These are phyloP conservation scores for Drosophila murphyi DNA, from an alignment of 1,140 invertebrate species.

Conservation along the genomic window DNA sequence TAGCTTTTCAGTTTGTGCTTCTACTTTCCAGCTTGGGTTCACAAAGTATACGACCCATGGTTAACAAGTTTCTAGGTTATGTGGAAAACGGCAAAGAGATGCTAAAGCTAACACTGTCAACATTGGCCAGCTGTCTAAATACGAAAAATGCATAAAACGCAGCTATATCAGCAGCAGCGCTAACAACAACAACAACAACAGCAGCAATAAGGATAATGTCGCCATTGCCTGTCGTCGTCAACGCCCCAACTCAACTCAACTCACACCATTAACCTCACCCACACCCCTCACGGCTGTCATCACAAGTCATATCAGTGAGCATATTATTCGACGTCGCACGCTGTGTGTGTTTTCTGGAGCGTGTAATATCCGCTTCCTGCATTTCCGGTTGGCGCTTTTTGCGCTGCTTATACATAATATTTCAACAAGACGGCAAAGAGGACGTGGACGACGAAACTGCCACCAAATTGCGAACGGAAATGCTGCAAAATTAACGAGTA, in stretches of 20 bases:
- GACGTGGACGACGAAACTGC: constrained; percentile 42
- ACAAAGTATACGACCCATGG: neutral
- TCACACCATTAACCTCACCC: neutral
- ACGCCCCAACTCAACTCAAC: neutral
- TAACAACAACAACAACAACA: constrained; percentile 12
- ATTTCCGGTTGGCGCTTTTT: constrained; percentile 73
- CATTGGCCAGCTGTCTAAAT: constrained; percentile 68
- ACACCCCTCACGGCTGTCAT: constrained; percentile 34
- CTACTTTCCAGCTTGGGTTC: neutral
- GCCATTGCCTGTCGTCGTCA: constrained; percentile 12
- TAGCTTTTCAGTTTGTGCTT: neutral
- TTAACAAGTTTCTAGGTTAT: constrained; percentile 1
- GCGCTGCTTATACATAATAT: constrained; percentile 55
- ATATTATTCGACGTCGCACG: constrained; percentile 59
- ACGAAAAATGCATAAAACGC: constrained; percentile 69
- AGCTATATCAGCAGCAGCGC: constrained; percentile 12
- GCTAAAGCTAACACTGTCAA: constrained; percentile 19
- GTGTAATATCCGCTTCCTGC: constrained; percentile 83
- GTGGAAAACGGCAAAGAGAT: neutral
- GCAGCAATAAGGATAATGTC: constrained; percentile 46
- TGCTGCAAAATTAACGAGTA: constrained; percentile 82
- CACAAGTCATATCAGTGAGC: constrained; percentile 76
- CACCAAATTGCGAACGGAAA: constrained; percentile 78
- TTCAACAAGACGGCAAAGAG: constrained; percentile 46
- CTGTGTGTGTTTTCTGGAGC: constrained; percentile 74